Percentiles rank a stretch among this genome's conserved stretches.
Evolutionary conservation across 2,113 vertebrate species (phyloP).

Genomic region (Orycteropus afer): DNA sequence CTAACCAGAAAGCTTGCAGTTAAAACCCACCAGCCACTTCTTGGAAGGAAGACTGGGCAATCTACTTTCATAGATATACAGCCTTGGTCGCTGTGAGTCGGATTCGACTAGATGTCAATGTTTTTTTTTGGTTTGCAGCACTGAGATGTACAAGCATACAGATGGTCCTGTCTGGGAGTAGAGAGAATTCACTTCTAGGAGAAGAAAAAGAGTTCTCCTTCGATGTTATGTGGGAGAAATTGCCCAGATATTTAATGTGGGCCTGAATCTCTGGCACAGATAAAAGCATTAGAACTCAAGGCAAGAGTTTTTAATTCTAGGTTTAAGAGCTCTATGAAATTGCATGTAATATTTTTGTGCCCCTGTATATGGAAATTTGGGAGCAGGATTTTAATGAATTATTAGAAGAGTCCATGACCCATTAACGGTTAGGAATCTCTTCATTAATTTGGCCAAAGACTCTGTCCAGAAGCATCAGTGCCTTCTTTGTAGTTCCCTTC

Average conservation of each 20-base stretch:
- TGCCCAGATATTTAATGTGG: neutral
- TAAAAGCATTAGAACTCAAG: neutral
- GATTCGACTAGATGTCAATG: no score
- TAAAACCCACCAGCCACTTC: no score
- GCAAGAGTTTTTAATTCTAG: neutral
- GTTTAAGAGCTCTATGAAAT: neutral
- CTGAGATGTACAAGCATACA: neutral
- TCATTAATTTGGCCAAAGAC: neutral
- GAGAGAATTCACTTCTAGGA: neutral
- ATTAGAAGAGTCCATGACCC: neutral
- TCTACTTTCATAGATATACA: no score
- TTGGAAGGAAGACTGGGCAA: no score
- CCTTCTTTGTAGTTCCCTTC: neutral
- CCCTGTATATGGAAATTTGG: conserved; percentile 8
- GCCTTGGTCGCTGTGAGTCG: no score
- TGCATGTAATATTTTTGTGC: neutral
- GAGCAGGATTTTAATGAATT: neutral
- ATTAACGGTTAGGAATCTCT: neutral
- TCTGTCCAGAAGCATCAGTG: neutral
- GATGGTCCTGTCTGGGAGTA: neutral
- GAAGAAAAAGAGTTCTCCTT: neutral
- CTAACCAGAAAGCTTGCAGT: no score
- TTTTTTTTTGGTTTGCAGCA: neutral
- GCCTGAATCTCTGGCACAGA: neutral
- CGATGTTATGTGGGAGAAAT: neutral